Evolutionary conservation across 2,888 invertebrate species (phyloP).

Genomic region (Anarsia innoxiella): DNA sequence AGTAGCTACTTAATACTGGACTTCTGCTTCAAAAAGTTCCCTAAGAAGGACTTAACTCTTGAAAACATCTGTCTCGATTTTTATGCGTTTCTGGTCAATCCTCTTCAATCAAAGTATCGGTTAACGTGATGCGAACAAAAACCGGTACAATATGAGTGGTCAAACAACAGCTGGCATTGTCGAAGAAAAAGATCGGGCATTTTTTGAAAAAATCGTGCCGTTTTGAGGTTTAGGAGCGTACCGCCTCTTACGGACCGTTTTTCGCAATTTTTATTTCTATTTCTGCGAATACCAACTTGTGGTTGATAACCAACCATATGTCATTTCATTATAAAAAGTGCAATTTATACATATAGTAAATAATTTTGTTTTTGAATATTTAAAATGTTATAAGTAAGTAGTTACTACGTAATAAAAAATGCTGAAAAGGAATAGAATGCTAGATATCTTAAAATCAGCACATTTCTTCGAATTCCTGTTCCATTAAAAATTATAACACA

Average conservation of each 20-base stretch:
- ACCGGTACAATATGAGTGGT: conserved; percentile 58
- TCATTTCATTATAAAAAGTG: no score
- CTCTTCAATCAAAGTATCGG: conserved; percentile 55
- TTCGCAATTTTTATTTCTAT: no score
- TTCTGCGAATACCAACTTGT: no score
- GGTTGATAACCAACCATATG: no score
- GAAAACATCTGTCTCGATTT: conserved; percentile 30
- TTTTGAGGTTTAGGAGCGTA: conserved; percentile 58
- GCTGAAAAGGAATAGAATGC: background rate
- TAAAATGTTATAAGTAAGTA: no score
- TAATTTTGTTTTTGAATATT: no score
- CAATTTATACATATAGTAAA: no score
- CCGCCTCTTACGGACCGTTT: conserved; percentile 62
- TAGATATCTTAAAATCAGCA: background rate
- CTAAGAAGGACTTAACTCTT: no score
- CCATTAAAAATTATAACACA: background rate
- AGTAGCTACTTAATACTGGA: no score
- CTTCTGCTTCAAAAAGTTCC: no score
- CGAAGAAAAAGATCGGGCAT: conserved; percentile 27
- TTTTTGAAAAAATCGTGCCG: conserved; percentile 32
- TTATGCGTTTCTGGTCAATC: conserved; percentile 26
- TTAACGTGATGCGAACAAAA: conserved; percentile 45
- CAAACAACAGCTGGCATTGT: conserved; percentile 65
- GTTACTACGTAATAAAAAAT: no score
- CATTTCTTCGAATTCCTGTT: background rate